phyloP scores from a whole-genome alignment of 1,140 invertebrate species.

The Drosophila ironensis region DNA sequence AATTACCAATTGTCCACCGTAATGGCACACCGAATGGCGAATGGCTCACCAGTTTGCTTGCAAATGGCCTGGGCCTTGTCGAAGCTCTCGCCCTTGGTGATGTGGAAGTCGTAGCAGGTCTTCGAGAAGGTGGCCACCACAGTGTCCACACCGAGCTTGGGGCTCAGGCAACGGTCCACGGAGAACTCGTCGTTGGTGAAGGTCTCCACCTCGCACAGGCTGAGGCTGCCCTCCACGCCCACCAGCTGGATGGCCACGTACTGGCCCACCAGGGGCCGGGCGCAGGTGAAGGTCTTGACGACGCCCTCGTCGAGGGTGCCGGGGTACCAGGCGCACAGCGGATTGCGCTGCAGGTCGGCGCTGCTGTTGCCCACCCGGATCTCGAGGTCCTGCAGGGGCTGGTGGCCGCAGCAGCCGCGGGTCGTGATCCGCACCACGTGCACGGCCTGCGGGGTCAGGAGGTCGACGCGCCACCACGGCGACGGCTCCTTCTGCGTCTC shows the following conservation, averaged over 20 bases:
- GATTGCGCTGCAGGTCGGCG: constrained; percentile 91
- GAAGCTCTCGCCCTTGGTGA: constrained; percentile 90
- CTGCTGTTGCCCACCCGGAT: constrained; percentile 96
- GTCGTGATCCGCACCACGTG: constrained; percentile 93
- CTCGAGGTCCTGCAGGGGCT: constrained; percentile 94
- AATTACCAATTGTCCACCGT: background rate
- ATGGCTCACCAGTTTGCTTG: constrained; percentile 84
- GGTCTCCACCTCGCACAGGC: constrained; percentile 95
- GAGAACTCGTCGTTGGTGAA: constrained; percentile 95
- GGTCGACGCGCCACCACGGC: constrained; percentile 95
- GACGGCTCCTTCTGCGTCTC: constrained; percentile 94
- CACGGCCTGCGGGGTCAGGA: constrained; percentile 91
- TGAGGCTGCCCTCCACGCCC: constrained; percentile 93
- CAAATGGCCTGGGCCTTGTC: constrained; percentile 90
- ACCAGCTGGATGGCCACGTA: constrained; percentile 94
- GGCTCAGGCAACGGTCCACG: constrained; percentile 88
- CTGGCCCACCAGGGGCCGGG: constrained; percentile 90
- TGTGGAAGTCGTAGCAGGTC: constrained; percentile 94
- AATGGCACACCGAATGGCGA: background rate
- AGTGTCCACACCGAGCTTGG: constrained; percentile 87
- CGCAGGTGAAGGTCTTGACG: constrained; percentile 95
- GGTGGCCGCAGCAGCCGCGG: constrained; percentile 92
- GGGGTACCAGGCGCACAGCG: constrained; percentile 95
- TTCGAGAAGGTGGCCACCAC: constrained; percentile 91
- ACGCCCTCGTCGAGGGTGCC: constrained; percentile 95